A percentile compares a stretch with the other conserved stretches of the same genome.
phyloP scores from a whole-genome alignment of 2,888 invertebrate genomes.

The Erebia epiphron region DNA sequence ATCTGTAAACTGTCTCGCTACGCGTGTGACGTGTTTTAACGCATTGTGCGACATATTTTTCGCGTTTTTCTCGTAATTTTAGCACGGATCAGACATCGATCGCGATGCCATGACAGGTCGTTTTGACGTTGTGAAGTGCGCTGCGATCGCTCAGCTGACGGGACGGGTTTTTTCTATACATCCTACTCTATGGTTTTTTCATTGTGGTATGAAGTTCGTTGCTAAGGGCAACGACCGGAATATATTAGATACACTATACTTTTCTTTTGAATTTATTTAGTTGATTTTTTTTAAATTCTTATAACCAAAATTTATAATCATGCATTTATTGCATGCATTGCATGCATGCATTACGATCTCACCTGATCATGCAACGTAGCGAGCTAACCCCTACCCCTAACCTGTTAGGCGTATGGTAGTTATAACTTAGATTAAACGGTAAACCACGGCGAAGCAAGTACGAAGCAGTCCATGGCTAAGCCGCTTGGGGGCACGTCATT shows the following conservation, averaged over 20 bases:
- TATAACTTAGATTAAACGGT: no score
- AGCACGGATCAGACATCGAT: slow-evolving; percentile 72
- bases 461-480: no score
- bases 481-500: no score
- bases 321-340: no score
- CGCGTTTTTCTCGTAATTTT: slow-evolving; percentile 71
- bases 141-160: slow-evolving; percentile 76
- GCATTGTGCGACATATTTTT: slow-evolving; percentile 70
- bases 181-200: no score
- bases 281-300: background rate
- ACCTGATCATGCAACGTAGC: no score
- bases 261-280: slow-evolving; percentile 25
- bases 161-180: slow-evolving; percentile 70
- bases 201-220: slow-evolving; percentile 61
- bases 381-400: no score
- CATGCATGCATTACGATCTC: no score
- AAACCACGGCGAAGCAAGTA: no score
- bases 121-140: slow-evolving; percentile 71
- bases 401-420: no score
- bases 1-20: slow-evolving; percentile 49
- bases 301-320: background rate
- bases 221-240: slow-evolving; percentile 64
- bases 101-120: slow-evolving; percentile 78
- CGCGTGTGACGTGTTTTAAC: slow-evolving; percentile 51
- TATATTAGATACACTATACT: slow-evolving; percentile 40